Evolutionary conservation across 2,888 invertebrate species (phyloP).

Genomic region (Apamea monoglypha): DNA sequence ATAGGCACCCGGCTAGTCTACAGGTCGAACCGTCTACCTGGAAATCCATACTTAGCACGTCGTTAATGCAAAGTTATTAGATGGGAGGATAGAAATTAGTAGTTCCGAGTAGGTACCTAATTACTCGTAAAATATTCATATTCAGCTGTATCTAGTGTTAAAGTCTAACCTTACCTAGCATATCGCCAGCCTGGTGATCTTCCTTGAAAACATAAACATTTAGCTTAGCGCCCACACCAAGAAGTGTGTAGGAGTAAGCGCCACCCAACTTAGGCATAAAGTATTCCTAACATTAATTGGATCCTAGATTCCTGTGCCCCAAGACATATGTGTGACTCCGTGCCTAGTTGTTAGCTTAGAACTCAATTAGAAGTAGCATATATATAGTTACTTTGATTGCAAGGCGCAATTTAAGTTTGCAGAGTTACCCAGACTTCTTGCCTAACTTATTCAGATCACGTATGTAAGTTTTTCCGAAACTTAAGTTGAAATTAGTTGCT

Average conservation of each 20-base stretch:
- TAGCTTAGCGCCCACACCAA: neutral
- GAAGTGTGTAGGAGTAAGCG: neutral
- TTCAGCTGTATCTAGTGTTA: neutral
- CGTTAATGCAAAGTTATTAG: neutral
- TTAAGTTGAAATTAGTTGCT: too few relatives aligned
- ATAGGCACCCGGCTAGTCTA: too few relatives aligned
- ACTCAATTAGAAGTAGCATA: slow-evolving; percentile 26
- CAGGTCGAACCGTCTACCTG: too few relatives aligned
- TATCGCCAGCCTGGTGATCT: neutral
- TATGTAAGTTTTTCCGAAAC: too few relatives aligned
- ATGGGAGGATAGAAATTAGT: neutral
- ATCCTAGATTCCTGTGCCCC: slow-evolving; percentile 10
- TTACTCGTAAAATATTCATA: slow-evolving; percentile 3
- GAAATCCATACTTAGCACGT: neutral
- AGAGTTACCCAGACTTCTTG: neutral
- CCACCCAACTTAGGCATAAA: slow-evolving; percentile 1
- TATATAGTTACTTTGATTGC: slow-evolving; percentile 9
- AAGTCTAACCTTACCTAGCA: neutral
- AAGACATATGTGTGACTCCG: neutral
- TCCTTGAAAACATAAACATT: neutral
- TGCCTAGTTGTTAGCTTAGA: slow-evolving; percentile 10
- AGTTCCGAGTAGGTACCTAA: neutral
- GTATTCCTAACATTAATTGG: slow-evolving; percentile 28
- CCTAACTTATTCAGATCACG: too few relatives aligned
- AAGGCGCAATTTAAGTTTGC: neutral